Evolutionary conservation across 2,797 vertebrate genomes (phyloP), one percentile per base, ranked within the genome.

Genomic region (Limosa lapponica): DNA sequence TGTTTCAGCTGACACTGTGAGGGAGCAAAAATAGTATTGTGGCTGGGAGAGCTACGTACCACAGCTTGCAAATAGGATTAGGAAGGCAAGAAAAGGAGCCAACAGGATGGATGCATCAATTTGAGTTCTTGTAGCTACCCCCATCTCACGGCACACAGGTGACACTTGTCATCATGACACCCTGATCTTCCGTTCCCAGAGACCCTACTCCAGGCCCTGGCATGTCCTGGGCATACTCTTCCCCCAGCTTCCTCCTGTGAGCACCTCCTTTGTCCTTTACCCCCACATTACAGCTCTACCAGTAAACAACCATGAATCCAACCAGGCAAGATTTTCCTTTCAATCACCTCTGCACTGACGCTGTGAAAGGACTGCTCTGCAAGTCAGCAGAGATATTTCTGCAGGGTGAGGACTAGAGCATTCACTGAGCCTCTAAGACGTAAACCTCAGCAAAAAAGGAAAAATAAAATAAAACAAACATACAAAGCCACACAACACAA

Each of bases 1-100:
- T 20, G 27, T 92, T 92, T 89, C 55, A 83, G 48, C 48, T 72
- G 55, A 96, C 82, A 62, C 52, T 46, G 55, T 55, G 62, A 81
- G 11, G 30, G 32, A 91, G 46, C 75, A 92, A 73, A 93, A 96
- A 88, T 72, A 89, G 87, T 6, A 79, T 59, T 1, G 6, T 59
- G 32, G 41, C 28, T 84, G 62, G 19, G 19, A 91, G 54, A 46
- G 18, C 28, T 34, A 13, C 1, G 23, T 4, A 37, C 6, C 34
- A 67, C 41, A 91, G 44, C 51, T 51, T 80, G 22, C 57, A 67
- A 24, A 43, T 10, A 49, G 49, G 48, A 55, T 66, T 6, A 19
- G 36, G 51, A 36, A 86, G 17, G 48, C 48, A 67, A 57, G 57
- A 46, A 54, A 66, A 86, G 28, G 12, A 89, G 39, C 19, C 30